phyloP scores from a whole-genome alignment of 2,113 vertebrate genomes.

The Syngnathus floridae region DNA sequence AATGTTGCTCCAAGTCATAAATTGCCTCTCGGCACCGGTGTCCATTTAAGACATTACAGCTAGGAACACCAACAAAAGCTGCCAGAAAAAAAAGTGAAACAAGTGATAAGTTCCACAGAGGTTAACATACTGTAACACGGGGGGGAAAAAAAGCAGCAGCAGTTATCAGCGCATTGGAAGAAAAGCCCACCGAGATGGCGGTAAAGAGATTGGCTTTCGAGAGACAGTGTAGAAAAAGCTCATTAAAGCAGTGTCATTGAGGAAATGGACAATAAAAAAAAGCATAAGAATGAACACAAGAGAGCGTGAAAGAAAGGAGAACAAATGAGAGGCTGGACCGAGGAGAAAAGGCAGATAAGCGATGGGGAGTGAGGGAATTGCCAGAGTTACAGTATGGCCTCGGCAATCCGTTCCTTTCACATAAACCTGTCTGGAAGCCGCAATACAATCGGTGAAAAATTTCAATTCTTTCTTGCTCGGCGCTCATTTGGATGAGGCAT shows the following conservation, averaged over 20 bases:
- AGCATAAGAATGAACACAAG: constrained; percentile 40
- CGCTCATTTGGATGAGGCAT: constrained; percentile 30
- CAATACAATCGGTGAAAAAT: constrained; percentile 31
- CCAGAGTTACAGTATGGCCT: constrained; percentile 21
- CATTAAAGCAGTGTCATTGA: constrained; percentile 48
- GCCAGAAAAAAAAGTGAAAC: constrained; percentile 14
- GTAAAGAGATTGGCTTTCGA: constrained; percentile 21
- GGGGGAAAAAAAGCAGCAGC: constrained; percentile 24
- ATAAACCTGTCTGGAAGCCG: constrained; percentile 39
- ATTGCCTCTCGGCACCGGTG: neutral
- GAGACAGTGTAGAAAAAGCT: constrained; percentile 46
- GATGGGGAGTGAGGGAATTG: constrained; percentile 24
- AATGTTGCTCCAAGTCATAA: neutral
- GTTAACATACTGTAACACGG: constrained; percentile 20
- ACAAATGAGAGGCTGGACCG: constrained; percentile 38
- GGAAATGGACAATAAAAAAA: constrained; percentile 52
- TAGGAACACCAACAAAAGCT: neutral
- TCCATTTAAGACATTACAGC: neutral
- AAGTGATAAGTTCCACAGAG: constrained; percentile 30
- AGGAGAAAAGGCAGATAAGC: constrained; percentile 29
- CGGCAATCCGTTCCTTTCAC: constrained; percentile 26
- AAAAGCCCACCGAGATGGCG: constrained; percentile 31
- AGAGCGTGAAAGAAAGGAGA: constrained; percentile 34
- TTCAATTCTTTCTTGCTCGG: constrained; percentile 16
- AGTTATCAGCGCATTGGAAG: constrained; percentile 48